phyloP scores from a whole-genome alignment of 2,888 invertebrate species.

The Tetranychus truncatus region DNA sequence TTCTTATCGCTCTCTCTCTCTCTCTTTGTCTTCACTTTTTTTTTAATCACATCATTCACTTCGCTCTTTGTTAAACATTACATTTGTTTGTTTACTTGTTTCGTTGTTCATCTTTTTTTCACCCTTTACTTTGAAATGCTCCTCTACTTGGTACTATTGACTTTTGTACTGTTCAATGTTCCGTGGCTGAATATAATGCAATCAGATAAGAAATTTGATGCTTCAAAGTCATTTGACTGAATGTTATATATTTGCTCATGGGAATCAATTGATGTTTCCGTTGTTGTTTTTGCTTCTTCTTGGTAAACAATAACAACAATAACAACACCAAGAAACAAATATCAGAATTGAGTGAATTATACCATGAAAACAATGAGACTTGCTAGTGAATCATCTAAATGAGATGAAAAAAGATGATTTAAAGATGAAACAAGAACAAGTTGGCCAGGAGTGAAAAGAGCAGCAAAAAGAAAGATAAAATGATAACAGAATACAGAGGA shows the following conservation, averaged over 20 bases:
- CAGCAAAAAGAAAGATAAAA: too few relatives aligned
- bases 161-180: not conserved
- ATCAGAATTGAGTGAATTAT: too few relatives aligned
- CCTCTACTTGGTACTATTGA: not conserved
- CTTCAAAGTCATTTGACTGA: not conserved
- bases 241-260: not conserved
- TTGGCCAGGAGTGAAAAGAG: too few relatives aligned
- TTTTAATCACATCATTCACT: not conserved
- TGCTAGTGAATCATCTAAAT: not conserved
- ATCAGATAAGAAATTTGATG: conserved; percentile 1
- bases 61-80: not conserved
- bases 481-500: too few relatives aligned
- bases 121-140: not conserved
- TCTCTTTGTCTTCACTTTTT: not conserved
- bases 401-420: not conserved
- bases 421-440: not conserved
- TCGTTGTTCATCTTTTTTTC: not conserved
- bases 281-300: not conserved
- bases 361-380: not conserved
- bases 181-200: not conserved
- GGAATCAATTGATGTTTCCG: not conserved
- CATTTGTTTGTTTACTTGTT: not conserved
- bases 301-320: not conserved
- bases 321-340: not conserved
- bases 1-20: not conserved